phyloP scores from a whole-genome alignment of 1,140 invertebrate species.

The Drosophila nikananu region DNA sequence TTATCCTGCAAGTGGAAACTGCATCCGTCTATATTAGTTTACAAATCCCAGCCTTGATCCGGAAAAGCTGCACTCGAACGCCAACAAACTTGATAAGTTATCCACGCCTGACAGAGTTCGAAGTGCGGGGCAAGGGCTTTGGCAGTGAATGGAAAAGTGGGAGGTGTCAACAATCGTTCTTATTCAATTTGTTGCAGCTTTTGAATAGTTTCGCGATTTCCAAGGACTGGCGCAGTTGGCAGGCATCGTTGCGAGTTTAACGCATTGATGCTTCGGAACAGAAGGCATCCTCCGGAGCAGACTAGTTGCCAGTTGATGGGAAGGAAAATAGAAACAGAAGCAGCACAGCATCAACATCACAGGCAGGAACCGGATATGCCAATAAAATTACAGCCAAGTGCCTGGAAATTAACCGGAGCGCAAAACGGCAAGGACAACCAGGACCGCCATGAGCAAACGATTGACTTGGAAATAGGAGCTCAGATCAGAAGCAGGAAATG shows the following conservation, averaged over 20 bases:
- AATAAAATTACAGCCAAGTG: constrained; percentile 65
- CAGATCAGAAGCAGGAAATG: constrained; percentile 3
- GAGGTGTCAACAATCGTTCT: constrained; percentile 62
- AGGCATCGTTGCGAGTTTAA: constrained; percentile 53
- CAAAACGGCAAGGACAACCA: constrained; percentile 40
- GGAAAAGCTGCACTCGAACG: constrained; percentile 38
- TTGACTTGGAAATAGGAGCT: constrained; percentile 5
- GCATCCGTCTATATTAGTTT: constrained; percentile 37
- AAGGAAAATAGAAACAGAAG: constrained; percentile 1
- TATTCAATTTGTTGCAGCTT: constrained; percentile 64
- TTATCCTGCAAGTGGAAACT: constrained; percentile 26
- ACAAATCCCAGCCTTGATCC: constrained; percentile 27
- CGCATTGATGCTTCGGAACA: constrained; percentile 56
- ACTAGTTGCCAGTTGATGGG: constrained; percentile 41
- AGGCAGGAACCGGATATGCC: constrained; percentile 44
- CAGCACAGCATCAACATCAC: constrained; percentile 3
- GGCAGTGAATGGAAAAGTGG: constrained; percentile 3
- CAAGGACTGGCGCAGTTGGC: constrained; percentile 18
- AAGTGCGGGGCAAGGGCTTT: constrained; percentile 21
- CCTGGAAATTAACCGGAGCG: constrained; percentile 60
- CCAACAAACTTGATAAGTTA: constrained; percentile 54
- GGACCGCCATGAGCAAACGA: constrained; percentile 7
- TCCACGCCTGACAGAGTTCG: constrained; percentile 2
- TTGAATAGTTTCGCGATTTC: constrained; percentile 42
- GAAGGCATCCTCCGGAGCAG: constrained; percentile 23